phyloP scores from a whole-genome alignment of 53 echinoderm and acorn worm genomes.

The Holothuria scabra region DNA sequence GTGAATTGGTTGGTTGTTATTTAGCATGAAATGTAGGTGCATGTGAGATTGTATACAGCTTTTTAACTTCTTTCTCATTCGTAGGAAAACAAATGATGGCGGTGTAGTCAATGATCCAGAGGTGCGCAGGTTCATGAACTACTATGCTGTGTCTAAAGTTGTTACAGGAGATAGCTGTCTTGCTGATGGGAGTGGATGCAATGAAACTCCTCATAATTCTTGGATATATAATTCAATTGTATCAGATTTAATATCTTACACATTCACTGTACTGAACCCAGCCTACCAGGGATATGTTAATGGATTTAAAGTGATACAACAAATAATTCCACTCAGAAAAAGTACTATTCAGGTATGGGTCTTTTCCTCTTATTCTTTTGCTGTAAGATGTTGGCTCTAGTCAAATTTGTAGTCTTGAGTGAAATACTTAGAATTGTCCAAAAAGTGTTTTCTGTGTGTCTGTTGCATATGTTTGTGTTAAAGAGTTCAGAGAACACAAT shows the following conservation, averaged over 20 bases:
- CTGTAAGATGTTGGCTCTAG: too few relatives aligned
- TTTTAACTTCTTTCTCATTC: neutral
- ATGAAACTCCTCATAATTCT: neutral
- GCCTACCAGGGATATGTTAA: constrained; percentile 75
- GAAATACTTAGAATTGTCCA: too few relatives aligned
- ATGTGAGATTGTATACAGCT: too few relatives aligned
- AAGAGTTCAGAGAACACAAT: too few relatives aligned
- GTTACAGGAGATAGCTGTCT: constrained; percentile 27
- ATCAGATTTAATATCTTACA: constrained; percentile 23
- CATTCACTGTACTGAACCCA: constrained; percentile 83
- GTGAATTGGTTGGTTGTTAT: too few relatives aligned
- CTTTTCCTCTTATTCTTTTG: too few relatives aligned
- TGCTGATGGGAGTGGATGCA: constrained; percentile 19
- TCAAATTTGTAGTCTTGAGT: too few relatives aligned
- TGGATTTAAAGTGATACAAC: constrained; percentile 74
- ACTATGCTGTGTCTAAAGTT: neutral
- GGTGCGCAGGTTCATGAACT: constrained; percentile 69
- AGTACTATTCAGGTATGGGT: constrained; percentile 85
- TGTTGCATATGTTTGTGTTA: too few relatives aligned
- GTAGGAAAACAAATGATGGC: constrained; percentile 93
- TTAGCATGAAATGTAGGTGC: too few relatives aligned
- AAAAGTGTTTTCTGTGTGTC: too few relatives aligned
- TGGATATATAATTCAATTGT: too few relatives aligned
- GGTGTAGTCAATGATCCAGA: constrained; percentile 91
- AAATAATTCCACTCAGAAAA: constrained; percentile 78